Evolutionary conservation across 2,888 invertebrate species (phyloP).

Genomic region (Eubasilissa splendida): DNA sequence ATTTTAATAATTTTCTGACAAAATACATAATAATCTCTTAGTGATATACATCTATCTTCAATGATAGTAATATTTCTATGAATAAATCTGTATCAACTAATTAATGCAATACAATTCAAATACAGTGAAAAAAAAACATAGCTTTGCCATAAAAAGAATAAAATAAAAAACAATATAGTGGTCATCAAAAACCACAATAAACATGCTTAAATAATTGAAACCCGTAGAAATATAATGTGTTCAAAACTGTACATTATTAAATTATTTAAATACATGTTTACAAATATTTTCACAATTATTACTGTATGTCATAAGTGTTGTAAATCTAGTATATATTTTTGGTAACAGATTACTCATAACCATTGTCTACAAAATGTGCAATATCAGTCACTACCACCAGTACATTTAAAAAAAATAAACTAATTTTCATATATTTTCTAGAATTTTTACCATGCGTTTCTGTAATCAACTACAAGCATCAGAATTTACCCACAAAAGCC

Average conservation of each 20-base stretch:
- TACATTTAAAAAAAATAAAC: slow-evolving; percentile 18
- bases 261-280: slow-evolving; percentile 1
- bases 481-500: slow-evolving; percentile 11
- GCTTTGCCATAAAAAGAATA: background rate
- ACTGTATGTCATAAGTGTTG: background rate
- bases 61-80: slow-evolving; percentile 4
- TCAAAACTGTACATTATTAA: slow-evolving; percentile 5
- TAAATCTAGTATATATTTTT: slow-evolving; percentile 13
- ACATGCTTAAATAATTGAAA: slow-evolving; percentile 22
- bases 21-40: no score
- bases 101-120: slow-evolving; percentile 5
- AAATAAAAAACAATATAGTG: background rate
- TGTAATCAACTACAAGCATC: slow-evolving; percentile 29
- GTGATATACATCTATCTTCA: background rate
- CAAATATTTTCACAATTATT: background rate
- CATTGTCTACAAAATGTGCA: slow-evolving; percentile 35
- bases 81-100: background rate
- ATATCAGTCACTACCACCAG: slow-evolving; percentile 46
- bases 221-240: slow-evolving; percentile 14
- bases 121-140: slow-evolving; percentile 9
- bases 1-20: no score
- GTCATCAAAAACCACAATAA: slow-evolving; percentile 14
- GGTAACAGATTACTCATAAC: slow-evolving; percentile 40
- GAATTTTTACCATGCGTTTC: slow-evolving; percentile 29
- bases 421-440: slow-evolving; percentile 12